Evolutionary conservation across 2,888 invertebrate genomes (phyloP).

Genomic region (Ophion slaviceki): DNA sequence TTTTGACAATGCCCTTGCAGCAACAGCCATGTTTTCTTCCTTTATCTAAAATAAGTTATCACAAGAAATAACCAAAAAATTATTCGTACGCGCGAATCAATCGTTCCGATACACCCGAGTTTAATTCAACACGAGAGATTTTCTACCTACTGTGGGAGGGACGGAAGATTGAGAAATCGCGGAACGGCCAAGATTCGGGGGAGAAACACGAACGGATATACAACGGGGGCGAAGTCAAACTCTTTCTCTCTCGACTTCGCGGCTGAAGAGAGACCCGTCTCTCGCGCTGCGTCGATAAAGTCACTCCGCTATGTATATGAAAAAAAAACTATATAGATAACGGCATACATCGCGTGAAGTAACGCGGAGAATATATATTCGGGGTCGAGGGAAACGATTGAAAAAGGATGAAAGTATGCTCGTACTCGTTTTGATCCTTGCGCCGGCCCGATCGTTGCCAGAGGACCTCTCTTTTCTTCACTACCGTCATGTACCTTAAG

Average conservation of each 20-base stretch:
- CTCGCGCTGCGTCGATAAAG: slow-evolving; percentile 60
- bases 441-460: not conserved
- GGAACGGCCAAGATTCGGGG: slow-evolving; percentile 64
- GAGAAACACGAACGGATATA: slow-evolving; percentile 66
- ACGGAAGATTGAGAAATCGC: slow-evolving; percentile 36
- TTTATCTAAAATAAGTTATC: slow-evolving; percentile 49
- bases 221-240: slow-evolving; percentile 54
- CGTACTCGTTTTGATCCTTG: not conserved
- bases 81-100: slow-evolving; percentile 58
- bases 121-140: slow-evolving; percentile 71
- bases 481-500: not conserved
- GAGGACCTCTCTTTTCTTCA: not conserved
- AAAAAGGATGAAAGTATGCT: not conserved
- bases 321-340: not conserved
- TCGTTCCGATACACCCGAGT: slow-evolving; percentile 56
- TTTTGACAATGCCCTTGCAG: slow-evolving; percentile 81
- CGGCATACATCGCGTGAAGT: not conserved
- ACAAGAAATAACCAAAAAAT: slow-evolving; percentile 48
- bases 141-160: slow-evolving; percentile 72
- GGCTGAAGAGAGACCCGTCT: slow-evolving; percentile 31
- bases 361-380: not conserved
- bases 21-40: slow-evolving; percentile 80
- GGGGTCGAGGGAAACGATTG: not conserved
- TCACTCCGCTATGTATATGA: not conserved
- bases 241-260: slow-evolving; percentile 31